These are phyloP conservation scores for Sapajus apella DNA, from an alignment of 2,113 vertebrate species.

Conservation along the genomic window DNA sequence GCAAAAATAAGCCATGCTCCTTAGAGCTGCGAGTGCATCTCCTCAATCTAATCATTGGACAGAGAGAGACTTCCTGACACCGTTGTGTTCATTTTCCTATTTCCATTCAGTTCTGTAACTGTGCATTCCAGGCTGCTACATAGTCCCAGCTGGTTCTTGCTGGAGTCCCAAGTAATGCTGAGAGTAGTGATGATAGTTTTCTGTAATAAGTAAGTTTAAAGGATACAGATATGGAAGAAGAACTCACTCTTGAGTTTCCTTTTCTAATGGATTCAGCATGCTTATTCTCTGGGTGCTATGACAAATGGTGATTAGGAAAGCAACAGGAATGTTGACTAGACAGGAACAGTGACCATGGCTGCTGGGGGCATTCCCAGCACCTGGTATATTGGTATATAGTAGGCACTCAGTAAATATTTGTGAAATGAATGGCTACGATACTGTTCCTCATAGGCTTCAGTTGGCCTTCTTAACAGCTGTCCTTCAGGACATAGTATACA, in stretches of 20 bases:
- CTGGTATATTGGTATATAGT: not conserved
- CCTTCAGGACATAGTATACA: not conserved
- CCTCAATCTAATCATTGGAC: not conserved
- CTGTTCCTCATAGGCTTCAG: not conserved
- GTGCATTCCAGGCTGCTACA: not conserved
- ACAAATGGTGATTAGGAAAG: not conserved
- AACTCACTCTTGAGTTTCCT: not conserved
- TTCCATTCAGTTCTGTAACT: not conserved
- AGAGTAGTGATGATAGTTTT: not conserved
- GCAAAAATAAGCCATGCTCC: not conserved
- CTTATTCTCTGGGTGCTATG: not conserved
- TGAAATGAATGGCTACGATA: not conserved
- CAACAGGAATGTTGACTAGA: accelerated
- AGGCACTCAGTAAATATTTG: not conserved
- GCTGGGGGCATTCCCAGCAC: not conserved
- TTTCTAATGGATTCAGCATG: not conserved
- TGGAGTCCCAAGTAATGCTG: not conserved
- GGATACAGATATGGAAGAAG: not conserved
- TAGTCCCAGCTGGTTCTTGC: not conserved
- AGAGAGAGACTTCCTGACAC: not conserved
- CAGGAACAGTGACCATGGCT: no score
- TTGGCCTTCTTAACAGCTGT: not conserved
- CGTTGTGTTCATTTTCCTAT: not conserved
- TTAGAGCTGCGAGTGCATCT: not conserved
- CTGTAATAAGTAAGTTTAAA: not conserved